phyloP scores from a whole-genome alignment of 2,113 vertebrate genomes.

The Indri indri region DNA sequence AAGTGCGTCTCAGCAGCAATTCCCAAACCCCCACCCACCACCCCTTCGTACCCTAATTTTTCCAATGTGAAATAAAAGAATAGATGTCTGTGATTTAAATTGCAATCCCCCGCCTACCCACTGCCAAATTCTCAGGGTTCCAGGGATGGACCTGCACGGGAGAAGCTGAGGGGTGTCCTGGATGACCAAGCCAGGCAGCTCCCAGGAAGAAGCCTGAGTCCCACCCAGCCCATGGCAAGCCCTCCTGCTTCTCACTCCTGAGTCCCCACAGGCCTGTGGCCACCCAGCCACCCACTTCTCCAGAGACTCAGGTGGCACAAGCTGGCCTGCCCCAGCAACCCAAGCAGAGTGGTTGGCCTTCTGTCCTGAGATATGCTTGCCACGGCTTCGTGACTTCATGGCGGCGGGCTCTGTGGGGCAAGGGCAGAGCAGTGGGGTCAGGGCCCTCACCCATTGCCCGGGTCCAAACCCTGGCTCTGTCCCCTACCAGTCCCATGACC shows the following conservation, averaged over 20 bases:
- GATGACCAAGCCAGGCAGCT: neutral
- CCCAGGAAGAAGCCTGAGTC: neutral
- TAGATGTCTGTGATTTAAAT: neutral
- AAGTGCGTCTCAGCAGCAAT: neutral
- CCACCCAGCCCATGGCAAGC: fast-evolving
- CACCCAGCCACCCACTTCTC: neutral
- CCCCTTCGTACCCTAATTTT: neutral
- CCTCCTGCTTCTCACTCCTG: neutral
- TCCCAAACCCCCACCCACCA: neutral
- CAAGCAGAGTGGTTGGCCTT: neutral
- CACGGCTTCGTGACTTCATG: neutral
- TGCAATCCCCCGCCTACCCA: neutral
- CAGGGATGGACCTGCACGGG: neutral
- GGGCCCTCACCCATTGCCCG: no score
- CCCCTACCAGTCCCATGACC: neutral
- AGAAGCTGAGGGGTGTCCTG: neutral
- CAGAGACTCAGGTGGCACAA: neutral
- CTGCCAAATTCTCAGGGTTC: neutral
- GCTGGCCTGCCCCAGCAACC: neutral
- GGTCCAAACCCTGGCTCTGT: neutral
- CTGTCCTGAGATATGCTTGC: neutral
- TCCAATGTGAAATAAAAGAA: neutral
- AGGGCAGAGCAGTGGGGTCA: neutral
- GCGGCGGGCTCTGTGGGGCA: neutral
- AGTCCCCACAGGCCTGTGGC: neutral